Evolutionary conservation across 2,797 vertebrate species (phyloP).

Genomic region (Salmo trutta): DNA sequence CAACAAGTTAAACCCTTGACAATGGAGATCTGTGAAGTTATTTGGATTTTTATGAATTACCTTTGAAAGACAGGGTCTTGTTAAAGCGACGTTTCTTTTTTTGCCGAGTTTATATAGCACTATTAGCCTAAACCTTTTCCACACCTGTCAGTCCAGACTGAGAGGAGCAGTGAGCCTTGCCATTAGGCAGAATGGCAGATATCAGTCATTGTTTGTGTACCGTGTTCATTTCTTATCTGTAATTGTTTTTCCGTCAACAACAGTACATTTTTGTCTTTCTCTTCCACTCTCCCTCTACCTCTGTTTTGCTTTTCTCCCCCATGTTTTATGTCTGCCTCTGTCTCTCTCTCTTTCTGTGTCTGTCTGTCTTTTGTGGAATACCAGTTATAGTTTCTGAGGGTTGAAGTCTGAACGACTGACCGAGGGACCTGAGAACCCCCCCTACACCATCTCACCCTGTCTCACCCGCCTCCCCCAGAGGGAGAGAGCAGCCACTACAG

Average conservation of each 20-base stretch:
- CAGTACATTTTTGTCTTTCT: not conserved
- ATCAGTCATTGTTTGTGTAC: not conserved
- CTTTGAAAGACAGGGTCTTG: no score
- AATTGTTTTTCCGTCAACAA: no score
- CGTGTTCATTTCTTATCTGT: not conserved
- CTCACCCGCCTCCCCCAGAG: slow-evolving; percentile 69
- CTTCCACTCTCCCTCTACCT: not conserved
- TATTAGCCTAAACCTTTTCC: not conserved
- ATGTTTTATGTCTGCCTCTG: slow-evolving; percentile 81
- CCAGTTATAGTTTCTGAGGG: slow-evolving; percentile 50
- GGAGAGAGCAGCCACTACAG: slow-evolving; percentile 76
- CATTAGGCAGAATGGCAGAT: not conserved
- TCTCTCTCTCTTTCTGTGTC: not conserved
- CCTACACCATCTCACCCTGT: slow-evolving; percentile 48
- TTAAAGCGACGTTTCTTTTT: no score
- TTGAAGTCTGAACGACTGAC: slow-evolving; percentile 17
- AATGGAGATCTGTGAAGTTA: no score
- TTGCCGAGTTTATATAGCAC: no score
- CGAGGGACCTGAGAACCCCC: slow-evolving; percentile 55
- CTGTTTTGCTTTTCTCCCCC: slow-evolving; percentile 41
- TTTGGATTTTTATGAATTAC: no score
- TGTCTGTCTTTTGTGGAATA: slow-evolving; percentile 62
- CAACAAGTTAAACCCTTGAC: no score
- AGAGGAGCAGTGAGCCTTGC: not conserved
- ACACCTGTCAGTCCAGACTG: not conserved